Conservation (phyloP, 2,888 invertebrate species). For the Nemotelus nigrinus region DNA sequence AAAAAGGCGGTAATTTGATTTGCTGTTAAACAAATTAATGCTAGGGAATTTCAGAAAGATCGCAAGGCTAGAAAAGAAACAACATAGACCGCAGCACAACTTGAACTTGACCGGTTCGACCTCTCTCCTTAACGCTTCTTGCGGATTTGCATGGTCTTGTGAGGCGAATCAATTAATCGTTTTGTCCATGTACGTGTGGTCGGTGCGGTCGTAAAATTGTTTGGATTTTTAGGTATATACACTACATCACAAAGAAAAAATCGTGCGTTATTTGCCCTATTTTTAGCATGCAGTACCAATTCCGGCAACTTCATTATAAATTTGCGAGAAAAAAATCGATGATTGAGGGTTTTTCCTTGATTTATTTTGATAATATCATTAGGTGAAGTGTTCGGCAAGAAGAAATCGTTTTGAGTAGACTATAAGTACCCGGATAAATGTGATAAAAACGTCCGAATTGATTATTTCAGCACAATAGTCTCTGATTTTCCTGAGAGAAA, state of each 20-base stretch:
- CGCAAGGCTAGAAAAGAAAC: background rate
- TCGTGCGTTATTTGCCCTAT: background rate
- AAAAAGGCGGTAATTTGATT: conserved; percentile 39
- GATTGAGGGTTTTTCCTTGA: background rate
- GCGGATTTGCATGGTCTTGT: background rate
- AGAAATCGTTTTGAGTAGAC: too few species aligned
- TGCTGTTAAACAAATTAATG: background rate
- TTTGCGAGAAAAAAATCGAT: background rate
- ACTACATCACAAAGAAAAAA: too few species aligned
- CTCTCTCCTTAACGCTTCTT: conserved; percentile 1
- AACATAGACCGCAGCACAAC: background rate
- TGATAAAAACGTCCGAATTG: too few species aligned
- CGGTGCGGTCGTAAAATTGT: too few species aligned
- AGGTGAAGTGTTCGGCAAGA: too few species aligned
- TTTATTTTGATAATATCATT: too few species aligned
- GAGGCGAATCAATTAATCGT: too few species aligned
- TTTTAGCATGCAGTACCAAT: background rate
- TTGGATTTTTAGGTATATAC: too few species aligned
- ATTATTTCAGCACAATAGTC: too few species aligned
- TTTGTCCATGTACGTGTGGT: too few species aligned
- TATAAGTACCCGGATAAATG: too few species aligned
- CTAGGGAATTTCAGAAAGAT: background rate
- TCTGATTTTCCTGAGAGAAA: too few species aligned
- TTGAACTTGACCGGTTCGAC: conserved; percentile 34
- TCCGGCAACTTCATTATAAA: background rate